Evolutionary conservation across 2,888 invertebrate genomes (phyloP), one percentile per base, ranked within the genome.

Genomic region (Lepidonotus clava): DNA sequence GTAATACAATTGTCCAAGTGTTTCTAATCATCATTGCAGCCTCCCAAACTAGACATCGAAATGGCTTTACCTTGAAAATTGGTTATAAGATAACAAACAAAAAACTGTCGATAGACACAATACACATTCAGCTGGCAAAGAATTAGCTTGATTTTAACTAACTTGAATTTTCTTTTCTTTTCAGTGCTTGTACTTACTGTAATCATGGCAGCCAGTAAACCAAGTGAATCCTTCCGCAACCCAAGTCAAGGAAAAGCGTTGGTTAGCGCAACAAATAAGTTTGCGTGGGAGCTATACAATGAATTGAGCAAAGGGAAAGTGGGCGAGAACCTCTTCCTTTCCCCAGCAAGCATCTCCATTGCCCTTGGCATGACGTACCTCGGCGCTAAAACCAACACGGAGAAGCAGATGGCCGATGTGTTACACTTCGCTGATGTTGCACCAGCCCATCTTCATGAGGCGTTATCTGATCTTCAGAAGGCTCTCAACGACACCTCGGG

Each of bases 351-450:
- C 87, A 92, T 95, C 41, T 92, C 92, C 51, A 91, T 92, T 24
- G 94, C 94, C n/a, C 89, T 95, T 87, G 91, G 93, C 46, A 94
- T 95, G 93, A 91, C 93, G 24, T 92, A 92, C 46, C 89, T 92
- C 8, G 95, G 95, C 18, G 93, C 95, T 21, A 90, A 89, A 71
- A 92, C 91, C 2, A 89, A 92, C 34, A 95, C 95, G 8, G 90
- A 90, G 28, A 83, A 88, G 61, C 92, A 94, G 88, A 92, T 94
- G 91, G 87, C 87, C 32, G 87, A 89, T 34, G 90, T 89, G n/a
- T 67, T 91, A 53, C 89, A 88, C 46, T 61, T 87, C 0, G 28
- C 83, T 1, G 86, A 87, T 76, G 80, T 87, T n/a, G 85, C 86
- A 32, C 21, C 32, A 14, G 87, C 88, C 28, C 41, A 87, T 11